These are phyloP conservation scores for Anguilla japonica DNA, from an alignment of 2,113 vertebrate species.

Conservation along the genomic window DNA sequence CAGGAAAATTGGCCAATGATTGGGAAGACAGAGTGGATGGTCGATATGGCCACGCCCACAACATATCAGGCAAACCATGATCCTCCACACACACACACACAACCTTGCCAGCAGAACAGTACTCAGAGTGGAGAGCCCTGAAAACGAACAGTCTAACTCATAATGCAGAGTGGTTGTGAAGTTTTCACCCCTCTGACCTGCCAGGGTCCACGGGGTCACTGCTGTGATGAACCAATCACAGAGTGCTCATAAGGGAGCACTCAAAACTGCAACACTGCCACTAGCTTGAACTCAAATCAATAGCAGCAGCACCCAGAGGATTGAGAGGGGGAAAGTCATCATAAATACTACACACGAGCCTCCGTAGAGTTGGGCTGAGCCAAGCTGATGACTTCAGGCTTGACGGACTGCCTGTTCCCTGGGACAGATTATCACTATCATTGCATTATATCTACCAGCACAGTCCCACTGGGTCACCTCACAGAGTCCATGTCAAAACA, in stretches of 20 bases:
- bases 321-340: not conserved
- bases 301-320: not conserved
- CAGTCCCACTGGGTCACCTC: not conserved
- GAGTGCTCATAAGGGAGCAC: not conserved
- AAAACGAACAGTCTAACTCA: not conserved
- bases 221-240: not conserved
- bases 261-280: not conserved
- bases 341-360: not conserved
- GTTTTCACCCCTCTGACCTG: not conserved
- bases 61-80: not conserved
- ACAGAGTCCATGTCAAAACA: not conserved
- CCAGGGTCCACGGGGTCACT: not conserved
- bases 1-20: conserved; percentile 1
- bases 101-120: not conserved
- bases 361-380: not conserved
- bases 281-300: not conserved
- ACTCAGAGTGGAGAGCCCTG: not conserved
- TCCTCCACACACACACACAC: not conserved
- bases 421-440: not conserved
- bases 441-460: not conserved
- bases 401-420: not conserved
- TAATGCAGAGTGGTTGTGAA: not conserved
- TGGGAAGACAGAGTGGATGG: not conserved
- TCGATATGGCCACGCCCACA: not conserved
- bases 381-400: not conserved